Evolutionary conservation across 2,797 vertebrate genomes (phyloP).

Genomic region (Cirrhinus molitorella): DNA sequence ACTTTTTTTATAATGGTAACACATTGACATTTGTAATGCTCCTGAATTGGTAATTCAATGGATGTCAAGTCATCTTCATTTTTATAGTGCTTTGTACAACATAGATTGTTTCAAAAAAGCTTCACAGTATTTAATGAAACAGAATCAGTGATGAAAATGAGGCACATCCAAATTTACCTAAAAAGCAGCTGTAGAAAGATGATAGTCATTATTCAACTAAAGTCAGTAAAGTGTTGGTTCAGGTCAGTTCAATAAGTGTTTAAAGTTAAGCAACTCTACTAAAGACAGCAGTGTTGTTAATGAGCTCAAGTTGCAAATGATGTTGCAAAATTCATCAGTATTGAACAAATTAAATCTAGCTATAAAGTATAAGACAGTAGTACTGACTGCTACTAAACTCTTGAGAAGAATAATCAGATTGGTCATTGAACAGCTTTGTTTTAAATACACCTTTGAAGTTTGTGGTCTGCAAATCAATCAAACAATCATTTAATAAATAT

Average conservation of each 20-base stretch:
- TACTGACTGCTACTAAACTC: neutral
- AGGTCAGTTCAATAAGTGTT: too few species aligned
- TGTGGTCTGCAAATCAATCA: neutral
- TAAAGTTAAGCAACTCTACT: too few species aligned
- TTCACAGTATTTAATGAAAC: neutral
- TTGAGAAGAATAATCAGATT: neutral
- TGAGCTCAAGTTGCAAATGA: neutral
- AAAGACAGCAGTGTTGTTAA: neutral
- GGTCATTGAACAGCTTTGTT: neutral
- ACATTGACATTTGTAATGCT: constrained; percentile 23
- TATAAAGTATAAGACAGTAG: neutral
- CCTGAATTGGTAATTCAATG: neutral
- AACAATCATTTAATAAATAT: neutral
- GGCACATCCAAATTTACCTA: too few species aligned
- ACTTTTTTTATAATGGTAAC: constrained; percentile 19
- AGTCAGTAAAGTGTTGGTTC: neutral
- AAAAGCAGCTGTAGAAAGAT: neutral
- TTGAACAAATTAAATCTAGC: neutral
- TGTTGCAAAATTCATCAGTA: neutral
- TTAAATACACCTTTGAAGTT: neutral
- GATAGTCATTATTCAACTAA: neutral
- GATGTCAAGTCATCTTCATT: neutral
- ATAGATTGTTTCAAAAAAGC: neutral
- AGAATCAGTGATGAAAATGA: neutral
- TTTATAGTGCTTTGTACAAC: neutral